Evolutionary conservation across 1,140 invertebrate genomes (phyloP), one percentile per base, ranked within the genome.

Genomic region (Saccostrea glomerata): DNA sequence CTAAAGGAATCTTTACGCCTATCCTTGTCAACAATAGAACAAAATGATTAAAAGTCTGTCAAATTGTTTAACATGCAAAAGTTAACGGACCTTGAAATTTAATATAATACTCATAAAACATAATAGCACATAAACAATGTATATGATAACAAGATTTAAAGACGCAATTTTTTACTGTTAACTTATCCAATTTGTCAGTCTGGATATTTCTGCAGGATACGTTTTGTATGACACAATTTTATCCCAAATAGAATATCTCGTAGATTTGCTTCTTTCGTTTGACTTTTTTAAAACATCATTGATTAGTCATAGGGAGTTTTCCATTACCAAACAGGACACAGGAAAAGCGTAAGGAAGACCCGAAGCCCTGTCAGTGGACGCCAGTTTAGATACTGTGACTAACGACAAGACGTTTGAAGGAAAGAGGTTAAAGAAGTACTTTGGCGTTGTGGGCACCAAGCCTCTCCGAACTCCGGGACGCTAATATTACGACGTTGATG

Each of bases 371-470:
- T 73, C 66, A 25, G n/a, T 25, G 23, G 66, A 73, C n/a, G 23
- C 66, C 13, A n/a, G 25, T 13, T 73, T 30, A 23, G 23, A 25
- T 1, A 73, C 13, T 25, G 66, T 73, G 13, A 30, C 25, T 23
- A 73, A 12, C 23, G 23, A 73, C n/a, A 73, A 83, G 20, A 58
- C 58, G 63, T 20, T 5, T n/a, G 77, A 87, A 23, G 56, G 84
- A 17, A 91, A 91, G 70, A 88, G 89, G 55, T 73, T 91, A 56
- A 89, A 89, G 77, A 90, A 91, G 66, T 91, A 91, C 25, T 90
- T 85, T 30, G 90, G 90, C 30, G 89, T 89, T 9, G 83, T 91
- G 63, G 89, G 85, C 40, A 91, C 86, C 20, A 88, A 89, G 60
- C 89, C 89, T 9, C 86, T 91, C 12, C 84, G 86, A 12, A 86